A percentile compares a stretch with the other conserved stretches of the same genome.
Evolutionary conservation across 1,140 invertebrate genomes (phyloP).

Genomic region (Lasioglossum baleicum): DNA sequence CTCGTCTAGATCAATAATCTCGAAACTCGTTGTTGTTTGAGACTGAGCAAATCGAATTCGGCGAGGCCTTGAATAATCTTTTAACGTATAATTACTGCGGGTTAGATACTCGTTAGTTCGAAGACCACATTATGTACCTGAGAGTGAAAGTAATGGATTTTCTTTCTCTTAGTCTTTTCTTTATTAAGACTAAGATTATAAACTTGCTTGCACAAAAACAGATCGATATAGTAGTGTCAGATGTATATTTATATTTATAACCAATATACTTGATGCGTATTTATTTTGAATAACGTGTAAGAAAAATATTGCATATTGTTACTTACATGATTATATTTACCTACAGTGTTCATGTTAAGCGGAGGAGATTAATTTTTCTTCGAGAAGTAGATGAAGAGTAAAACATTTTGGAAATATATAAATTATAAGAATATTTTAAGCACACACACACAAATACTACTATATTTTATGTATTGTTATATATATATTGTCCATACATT

Average conservation of each 20-base stretch:
- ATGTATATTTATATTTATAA: slow-evolving; percentile 23
- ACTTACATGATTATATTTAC: neutral
- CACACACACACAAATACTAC: neutral
- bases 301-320: neutral
- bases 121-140: slow-evolving; percentile 34
- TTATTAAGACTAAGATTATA: slow-evolving; percentile 33
- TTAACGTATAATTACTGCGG: neutral
- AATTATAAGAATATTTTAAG: neutral
- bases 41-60: slow-evolving; percentile 9
- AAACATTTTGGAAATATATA: slow-evolving; percentile 1
- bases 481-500: slow-evolving; percentile 4
- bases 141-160: slow-evolving; percentile 35
- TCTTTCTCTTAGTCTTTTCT: slow-evolving; percentile 14
- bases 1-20: neutral
- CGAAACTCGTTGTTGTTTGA: slow-evolving; percentile 5
- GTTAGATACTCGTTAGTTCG: slow-evolving; percentile 23
- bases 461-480: slow-evolving; percentile 14
- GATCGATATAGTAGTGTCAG: neutral
- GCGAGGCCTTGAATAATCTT: slow-evolving; percentile 1
- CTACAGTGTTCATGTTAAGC: neutral
- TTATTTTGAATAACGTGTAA: neutral
- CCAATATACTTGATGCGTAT: neutral
- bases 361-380: neutral
- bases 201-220: slow-evolving; percentile 24
- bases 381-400: neutral